A percentile compares a stretch with the other conserved stretches of the same genome.
Conservation (phyloP, 2,888 invertebrate species). For the Drosophila histrio region DNA sequence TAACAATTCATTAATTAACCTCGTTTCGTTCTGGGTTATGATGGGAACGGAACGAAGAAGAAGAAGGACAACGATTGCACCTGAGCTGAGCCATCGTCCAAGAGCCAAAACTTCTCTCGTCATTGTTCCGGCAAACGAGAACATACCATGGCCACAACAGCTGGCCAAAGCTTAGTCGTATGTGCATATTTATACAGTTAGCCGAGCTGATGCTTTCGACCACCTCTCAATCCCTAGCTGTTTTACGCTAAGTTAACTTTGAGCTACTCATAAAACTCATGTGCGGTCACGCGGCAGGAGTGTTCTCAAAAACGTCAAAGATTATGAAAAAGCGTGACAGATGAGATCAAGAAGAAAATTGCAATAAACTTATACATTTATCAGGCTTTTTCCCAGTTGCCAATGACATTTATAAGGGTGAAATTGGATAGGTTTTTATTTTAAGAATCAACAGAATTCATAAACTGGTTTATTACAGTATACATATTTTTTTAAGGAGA, state of each 20-base stretch:
- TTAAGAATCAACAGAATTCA: no score
- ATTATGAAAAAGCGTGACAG: background rate
- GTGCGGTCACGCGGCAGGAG: conserved; percentile 11
- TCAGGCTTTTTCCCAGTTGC: no score
- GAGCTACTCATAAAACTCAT: conserved; percentile 51
- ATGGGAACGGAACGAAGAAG: conserved; percentile 20
- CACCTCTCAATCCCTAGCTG: conserved; percentile 35
- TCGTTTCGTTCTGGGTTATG: conserved; percentile 74
- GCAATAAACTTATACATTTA: background rate
- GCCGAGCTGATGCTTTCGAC: conserved; percentile 16
- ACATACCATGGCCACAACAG: conserved; percentile 11
- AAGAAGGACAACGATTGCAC: conserved; percentile 30
- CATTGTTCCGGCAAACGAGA: conserved; percentile 61
- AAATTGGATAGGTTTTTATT: no score
- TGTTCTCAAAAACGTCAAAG: conserved; percentile 14
- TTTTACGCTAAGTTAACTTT: conserved; percentile 70
- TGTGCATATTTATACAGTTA: conserved; percentile 71
- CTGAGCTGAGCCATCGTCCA: conserved; percentile 39
- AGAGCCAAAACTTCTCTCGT: conserved; percentile 45
- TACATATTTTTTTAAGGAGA: no score
- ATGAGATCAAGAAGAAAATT: background rate
- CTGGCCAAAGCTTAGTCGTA: conserved; percentile 56
- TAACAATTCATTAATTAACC: conserved; percentile 81
- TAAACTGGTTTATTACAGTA: no score
- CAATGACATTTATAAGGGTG: no score